phyloP scores from a whole-genome alignment of 1,140 invertebrate species.

The Drosophila rufa region DNA sequence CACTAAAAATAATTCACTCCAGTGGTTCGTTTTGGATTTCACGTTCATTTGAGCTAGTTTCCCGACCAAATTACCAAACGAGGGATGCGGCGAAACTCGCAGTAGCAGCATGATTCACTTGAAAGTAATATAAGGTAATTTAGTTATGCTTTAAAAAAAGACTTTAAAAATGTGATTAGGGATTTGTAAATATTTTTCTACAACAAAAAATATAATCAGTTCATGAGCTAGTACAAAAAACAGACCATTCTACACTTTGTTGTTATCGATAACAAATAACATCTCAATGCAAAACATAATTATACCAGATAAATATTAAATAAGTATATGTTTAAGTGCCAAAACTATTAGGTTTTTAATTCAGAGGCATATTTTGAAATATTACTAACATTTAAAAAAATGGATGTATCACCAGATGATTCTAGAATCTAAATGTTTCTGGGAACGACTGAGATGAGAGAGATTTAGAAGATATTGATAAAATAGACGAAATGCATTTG shows the following conservation, averaged over 20 bases:
- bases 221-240: not conserved
- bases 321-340: too few relatives aligned
- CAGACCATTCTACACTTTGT: not conserved
- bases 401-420: not conserved
- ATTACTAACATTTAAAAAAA: too few relatives aligned
- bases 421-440: not conserved
- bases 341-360: too few relatives aligned
- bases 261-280: slow-evolving; percentile 2
- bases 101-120: slow-evolving; percentile 16
- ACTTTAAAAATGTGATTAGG: too few relatives aligned
- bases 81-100: slow-evolving; percentile 13
- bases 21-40: slow-evolving; percentile 43
- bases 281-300: too few relatives aligned
- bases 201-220: not conserved
- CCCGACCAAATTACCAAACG: slow-evolving; percentile 26
- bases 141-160: too few relatives aligned
- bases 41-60: slow-evolving; percentile 39
- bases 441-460: not conserved
- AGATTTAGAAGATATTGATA: not conserved
- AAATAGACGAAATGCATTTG: too few relatives aligned
- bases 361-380: too few relatives aligned
- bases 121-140: too few relatives aligned
- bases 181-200: too few relatives aligned
- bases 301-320: too few relatives aligned
- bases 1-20: slow-evolving; percentile 67